Conservation (phyloP, 2,113 vertebrate species). For the Hippopotamus amphibius region DNA sequence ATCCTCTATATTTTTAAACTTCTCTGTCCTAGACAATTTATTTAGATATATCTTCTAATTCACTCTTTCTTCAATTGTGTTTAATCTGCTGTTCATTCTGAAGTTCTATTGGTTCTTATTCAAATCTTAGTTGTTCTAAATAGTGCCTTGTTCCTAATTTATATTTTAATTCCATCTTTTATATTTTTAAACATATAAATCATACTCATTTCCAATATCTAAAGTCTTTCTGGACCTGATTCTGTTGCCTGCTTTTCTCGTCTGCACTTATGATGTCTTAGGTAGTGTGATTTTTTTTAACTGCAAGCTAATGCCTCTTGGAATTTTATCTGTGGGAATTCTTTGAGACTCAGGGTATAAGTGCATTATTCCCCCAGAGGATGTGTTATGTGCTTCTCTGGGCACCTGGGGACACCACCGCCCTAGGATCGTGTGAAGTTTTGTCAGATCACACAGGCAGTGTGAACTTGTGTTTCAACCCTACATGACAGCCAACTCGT, state of each 20-base stretch:
- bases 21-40: neutral
- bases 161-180: neutral
- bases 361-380: neutral
- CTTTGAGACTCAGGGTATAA: neutral
- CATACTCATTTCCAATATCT: neutral
- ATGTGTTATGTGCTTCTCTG: neutral
- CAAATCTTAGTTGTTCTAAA: neutral
- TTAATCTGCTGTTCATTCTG: neutral
- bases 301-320: neutral
- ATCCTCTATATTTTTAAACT: neutral
- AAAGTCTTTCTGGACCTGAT: neutral
- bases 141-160: neutral
- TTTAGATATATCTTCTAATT: neutral
- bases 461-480: neutral
- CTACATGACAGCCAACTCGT: neutral
- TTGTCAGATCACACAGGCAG: neutral
- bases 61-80: neutral
- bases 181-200: neutral
- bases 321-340: neutral
- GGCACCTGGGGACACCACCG: neutral
- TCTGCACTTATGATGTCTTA: neutral
- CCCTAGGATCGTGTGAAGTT: neutral
- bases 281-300: neutral
- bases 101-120: neutral
- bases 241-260: neutral